phyloP scores from a whole-genome alignment of 2,797 vertebrate species.

The Falco concolor region DNA sequence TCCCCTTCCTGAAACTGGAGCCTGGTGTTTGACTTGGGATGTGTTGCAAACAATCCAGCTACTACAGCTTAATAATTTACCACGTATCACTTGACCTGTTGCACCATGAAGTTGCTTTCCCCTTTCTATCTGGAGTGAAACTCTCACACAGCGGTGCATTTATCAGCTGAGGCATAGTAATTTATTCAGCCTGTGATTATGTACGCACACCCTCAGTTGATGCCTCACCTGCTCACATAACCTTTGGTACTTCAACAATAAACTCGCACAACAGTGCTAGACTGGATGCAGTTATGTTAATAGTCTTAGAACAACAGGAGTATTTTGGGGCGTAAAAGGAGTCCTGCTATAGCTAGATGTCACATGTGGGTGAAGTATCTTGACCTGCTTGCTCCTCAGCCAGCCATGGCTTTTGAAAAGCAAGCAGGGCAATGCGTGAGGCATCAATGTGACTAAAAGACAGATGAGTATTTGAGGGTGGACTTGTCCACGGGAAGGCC shows the following conservation, averaged over 20 bases:
- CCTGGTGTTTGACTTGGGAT: background rate
- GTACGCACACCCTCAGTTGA: background rate
- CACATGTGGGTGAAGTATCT: rapidly evolving
- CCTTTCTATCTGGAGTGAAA: background rate
- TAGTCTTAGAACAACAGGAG: background rate
- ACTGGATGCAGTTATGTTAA: background rate
- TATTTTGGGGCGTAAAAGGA: background rate
- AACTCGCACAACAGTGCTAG: background rate
- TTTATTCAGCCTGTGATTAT: background rate
- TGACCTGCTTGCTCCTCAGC: background rate
- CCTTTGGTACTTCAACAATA: background rate
- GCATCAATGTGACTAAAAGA: background rate
- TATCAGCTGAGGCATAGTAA: background rate
- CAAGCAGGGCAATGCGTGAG: rapidly evolving
- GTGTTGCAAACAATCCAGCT: background rate
- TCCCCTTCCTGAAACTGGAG: background rate
- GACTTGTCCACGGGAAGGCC: rapidly evolving
- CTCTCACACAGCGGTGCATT: background rate
- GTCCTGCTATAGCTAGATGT: background rate
- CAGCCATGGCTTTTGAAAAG: background rate
- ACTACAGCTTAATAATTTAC: background rate
- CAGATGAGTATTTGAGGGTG: background rate
- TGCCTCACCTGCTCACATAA: background rate
- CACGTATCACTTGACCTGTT: background rate
- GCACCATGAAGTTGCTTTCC: background rate